These are phyloP conservation scores for Neuroscelio doddi DNA, from an alignment of 2,888 invertebrate genomes.

Conservation along the genomic window DNA sequence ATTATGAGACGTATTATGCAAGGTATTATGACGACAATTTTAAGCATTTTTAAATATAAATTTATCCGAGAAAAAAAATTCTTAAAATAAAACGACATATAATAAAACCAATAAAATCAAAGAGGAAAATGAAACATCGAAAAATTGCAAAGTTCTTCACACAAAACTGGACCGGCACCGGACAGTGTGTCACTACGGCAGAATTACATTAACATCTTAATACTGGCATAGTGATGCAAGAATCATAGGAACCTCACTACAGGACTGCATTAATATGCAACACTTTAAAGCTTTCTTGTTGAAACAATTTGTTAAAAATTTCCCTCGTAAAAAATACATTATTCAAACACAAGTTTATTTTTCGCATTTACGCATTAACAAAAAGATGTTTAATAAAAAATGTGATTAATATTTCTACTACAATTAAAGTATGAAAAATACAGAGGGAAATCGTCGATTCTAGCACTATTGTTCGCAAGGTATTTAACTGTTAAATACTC, in stretches of 20 bases:
- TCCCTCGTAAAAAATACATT: too few relatives aligned
- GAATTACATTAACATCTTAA: conserved; percentile 60
- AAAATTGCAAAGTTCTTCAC: conserved; percentile 45
- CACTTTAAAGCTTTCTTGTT: neutral
- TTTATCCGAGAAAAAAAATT: neutral
- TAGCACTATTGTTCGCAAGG: too few relatives aligned
- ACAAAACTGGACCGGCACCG: conserved; percentile 67
- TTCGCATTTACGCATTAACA: too few relatives aligned
- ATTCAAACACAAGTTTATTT: too few relatives aligned
- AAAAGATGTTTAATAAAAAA: too few relatives aligned
- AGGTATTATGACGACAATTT: too few relatives aligned
- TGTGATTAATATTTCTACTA: too few relatives aligned
- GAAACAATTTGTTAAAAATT: neutral
- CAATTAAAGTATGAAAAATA: too few relatives aligned
- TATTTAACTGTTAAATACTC: too few relatives aligned
- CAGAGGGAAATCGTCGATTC: too few relatives aligned
- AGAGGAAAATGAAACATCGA: neutral
- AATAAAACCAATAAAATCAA: neutral
- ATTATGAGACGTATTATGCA: neutral
- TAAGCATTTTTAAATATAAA: neutral
- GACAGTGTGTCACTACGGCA: conserved; percentile 70
- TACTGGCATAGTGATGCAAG: conserved; percentile 69
- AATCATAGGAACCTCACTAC: conserved; percentile 62
- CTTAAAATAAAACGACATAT: neutral
- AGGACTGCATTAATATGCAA: neutral